Conservation (phyloP, 2,797 vertebrate genomes). For the Pseudochromis fuscus region DNA sequence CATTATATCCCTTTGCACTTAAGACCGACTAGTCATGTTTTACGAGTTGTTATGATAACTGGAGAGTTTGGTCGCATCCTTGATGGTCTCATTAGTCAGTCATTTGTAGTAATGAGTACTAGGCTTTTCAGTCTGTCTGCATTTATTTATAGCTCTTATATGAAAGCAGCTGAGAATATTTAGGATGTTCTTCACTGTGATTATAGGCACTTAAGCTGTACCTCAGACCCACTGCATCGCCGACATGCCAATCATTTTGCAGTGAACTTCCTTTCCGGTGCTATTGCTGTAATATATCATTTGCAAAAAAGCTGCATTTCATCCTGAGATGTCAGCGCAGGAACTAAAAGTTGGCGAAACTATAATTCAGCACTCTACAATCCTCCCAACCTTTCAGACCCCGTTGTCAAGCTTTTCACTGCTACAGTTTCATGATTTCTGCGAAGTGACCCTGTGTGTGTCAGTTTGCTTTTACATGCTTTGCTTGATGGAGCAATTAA, state of each 20-base stretch:
- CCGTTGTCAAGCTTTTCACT: slow-evolving; percentile 31
- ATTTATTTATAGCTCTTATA: slow-evolving; percentile 33
- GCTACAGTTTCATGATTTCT: slow-evolving; percentile 35
- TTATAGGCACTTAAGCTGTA: slow-evolving; percentile 42
- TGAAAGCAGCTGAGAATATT: slow-evolving; percentile 27
- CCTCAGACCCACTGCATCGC: slow-evolving; percentile 28
- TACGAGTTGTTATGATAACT: not conserved
- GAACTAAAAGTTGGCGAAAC: slow-evolving; percentile 39
- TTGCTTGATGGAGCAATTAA: slow-evolving; percentile 70
- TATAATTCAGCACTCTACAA: slow-evolving; percentile 29
- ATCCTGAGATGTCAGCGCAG: slow-evolving; percentile 39
- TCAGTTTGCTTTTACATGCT: slow-evolving; percentile 60
- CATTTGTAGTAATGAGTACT: not conserved
- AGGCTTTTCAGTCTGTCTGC: slow-evolving; percentile 11
- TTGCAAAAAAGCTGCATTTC: slow-evolving; percentile 50
- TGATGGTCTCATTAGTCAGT: slow-evolving; percentile 17
- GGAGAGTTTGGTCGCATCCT: not conserved
- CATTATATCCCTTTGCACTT: no score
- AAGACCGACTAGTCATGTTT: not conserved
- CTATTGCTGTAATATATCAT: slow-evolving; percentile 32
- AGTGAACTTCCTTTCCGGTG: slow-evolving; percentile 38
- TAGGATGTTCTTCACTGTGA: slow-evolving; percentile 37
- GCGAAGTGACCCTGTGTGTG: slow-evolving; percentile 40
- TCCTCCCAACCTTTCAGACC: slow-evolving; percentile 21
- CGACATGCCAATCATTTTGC: slow-evolving; percentile 31